These are phyloP conservation scores for Mola mola DNA, from an alignment of 2,113 vertebrate species.

Conservation along the genomic window DNA sequence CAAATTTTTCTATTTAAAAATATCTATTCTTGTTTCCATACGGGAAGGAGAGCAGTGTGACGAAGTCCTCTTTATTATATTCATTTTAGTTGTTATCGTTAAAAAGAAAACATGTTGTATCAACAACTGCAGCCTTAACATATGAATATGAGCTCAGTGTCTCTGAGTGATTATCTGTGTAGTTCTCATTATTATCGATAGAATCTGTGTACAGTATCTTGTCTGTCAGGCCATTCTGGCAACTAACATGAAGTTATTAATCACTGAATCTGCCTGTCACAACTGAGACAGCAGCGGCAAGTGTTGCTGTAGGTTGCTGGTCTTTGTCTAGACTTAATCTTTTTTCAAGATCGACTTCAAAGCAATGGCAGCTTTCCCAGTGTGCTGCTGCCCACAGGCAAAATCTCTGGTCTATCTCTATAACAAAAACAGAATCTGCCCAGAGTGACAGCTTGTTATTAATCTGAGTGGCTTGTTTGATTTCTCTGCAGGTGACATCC, in stretches of 20 bases:
- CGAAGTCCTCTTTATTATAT: too few species aligned
- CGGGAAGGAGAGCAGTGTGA: too few species aligned
- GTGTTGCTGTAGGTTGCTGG: constrained; percentile 6
- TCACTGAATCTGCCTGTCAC: constrained; percentile 46
- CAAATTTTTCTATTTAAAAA: too few species aligned
- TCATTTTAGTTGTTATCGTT: neutral
- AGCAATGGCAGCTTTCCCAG: constrained; percentile 41
- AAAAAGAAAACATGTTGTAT: neutral
- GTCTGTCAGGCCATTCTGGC: constrained; percentile 37
- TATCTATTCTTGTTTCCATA: too few species aligned
- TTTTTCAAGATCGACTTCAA: constrained; percentile 50
- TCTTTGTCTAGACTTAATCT: constrained; percentile 57
- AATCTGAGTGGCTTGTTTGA: too few species aligned
- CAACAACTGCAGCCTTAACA: neutral
- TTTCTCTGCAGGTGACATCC: constrained; percentile 22
- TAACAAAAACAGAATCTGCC: constrained; percentile 44
- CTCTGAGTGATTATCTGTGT: constrained; percentile 9
- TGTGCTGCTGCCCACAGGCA: constrained; percentile 30
- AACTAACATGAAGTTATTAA: constrained; percentile 43
- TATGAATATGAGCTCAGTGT: neutral
- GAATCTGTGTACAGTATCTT: constrained; percentile 15
- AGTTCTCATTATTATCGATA: constrained; percentile 23
- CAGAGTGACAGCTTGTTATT: constrained; percentile 50
- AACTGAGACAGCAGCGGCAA: constrained; percentile 24
- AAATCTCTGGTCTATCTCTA: constrained; percentile 27